Percentiles rank a stretch among this genome's conserved stretches.
These are phyloP conservation scores for fruit fly (Drosophila melanogaster) DNA, from an alignment of 1,140 invertebrate genomes.

Conservation along the genomic window Release_6_plus_ISO1_MT NT_033779.5:2589001-2589500, in stretches of 20 bases:
- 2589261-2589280: constrained; percentile 20
- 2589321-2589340: neutral
- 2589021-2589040: constrained; percentile 57
- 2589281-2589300: constrained; percentile 29
- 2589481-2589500: neutral
- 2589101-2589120: constrained; percentile 56
- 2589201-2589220: constrained; percentile 19
- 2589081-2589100: constrained; percentile 55
- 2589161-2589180: constrained; percentile 72
- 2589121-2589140: constrained; percentile 28
- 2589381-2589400: neutral
- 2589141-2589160: constrained; percentile 57
- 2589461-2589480: neutral
- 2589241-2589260: constrained; percentile 34
- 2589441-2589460: neutral
- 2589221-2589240: constrained; percentile 57
- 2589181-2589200: constrained; percentile 52
- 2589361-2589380: neutral
- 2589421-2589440: too few species aligned
- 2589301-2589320: constrained; percentile 13
- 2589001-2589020: constrained; percentile 83
- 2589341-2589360: too few species aligned
- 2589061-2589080: constrained; percentile 22
- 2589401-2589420: too few species aligned
- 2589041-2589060: constrained; percentile 1